These are phyloP conservation scores for Colletes gigas DNA, from an alignment of 1,140 invertebrate species.

Conservation along the genomic window DNA sequence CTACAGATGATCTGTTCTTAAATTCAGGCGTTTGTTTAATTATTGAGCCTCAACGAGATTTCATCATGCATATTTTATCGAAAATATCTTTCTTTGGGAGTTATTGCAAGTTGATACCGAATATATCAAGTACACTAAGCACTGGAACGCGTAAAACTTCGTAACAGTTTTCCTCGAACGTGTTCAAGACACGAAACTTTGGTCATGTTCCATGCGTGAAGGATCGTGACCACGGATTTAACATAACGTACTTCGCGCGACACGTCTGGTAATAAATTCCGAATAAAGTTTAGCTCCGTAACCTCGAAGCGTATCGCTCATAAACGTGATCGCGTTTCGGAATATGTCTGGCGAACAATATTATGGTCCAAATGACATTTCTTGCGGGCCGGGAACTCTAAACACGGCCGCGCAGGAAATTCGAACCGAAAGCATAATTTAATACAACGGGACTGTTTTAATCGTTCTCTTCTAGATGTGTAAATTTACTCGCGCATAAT, in stretches of 20 bases:
- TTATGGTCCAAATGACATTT: background rate
- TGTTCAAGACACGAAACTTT: slow-evolving; percentile 22
- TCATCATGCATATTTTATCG: too few species aligned
- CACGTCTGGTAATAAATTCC: slow-evolving; percentile 6
- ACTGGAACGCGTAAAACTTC: background rate
- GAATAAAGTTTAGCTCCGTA: slow-evolving; percentile 17
- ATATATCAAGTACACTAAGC: too few species aligned
- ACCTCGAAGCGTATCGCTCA: slow-evolving; percentile 1
- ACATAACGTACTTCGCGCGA: slow-evolving; percentile 21
- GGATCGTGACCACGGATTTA: slow-evolving; percentile 10
- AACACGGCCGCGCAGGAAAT: background rate
- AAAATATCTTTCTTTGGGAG: background rate
- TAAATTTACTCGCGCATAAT: background rate
- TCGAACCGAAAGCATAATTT: slow-evolving; percentile 12
- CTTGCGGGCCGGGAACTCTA: background rate
- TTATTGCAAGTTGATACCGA: background rate
- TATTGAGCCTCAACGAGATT: too few species aligned
- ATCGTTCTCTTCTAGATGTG: background rate
- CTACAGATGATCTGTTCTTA: too few species aligned
- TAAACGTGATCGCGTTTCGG: slow-evolving; percentile 10
- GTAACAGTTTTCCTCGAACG: slow-evolving; percentile 19
- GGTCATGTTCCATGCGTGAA: background rate
- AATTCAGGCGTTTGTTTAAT: too few species aligned
- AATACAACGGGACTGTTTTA: background rate
- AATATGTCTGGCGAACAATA: background rate